Base-by-base conservation (phyloP, 1,140 invertebrate species). In the Brachionus rubens region DNA sequence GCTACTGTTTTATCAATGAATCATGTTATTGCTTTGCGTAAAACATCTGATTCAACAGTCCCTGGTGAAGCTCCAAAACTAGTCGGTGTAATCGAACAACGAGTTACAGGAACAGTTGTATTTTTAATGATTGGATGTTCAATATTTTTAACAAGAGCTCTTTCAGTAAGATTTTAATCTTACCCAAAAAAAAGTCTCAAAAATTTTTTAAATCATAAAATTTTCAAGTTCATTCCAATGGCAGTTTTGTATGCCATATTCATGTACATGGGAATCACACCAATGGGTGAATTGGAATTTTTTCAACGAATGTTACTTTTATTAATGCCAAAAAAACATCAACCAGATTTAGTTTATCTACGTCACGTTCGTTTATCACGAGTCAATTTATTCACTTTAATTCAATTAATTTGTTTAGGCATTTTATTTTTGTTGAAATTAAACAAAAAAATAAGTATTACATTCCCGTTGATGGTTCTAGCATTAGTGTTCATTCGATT, bases 311-410 rank as follows among this genome's bases (percentile, higher is more conserved):
- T 98, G 40, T 83, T 95, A 24, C 93, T 98, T 43, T 90, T 98
- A 87, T 91, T 99, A 76, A 99, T 98, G 94, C 96, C 96, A 14
- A 90, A 91, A 79, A 99, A 99, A 83, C 98, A 99, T 85, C 96
- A 99, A 83, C 96, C 96, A 0, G 95, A 98, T 84, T 94, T 94
- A 82, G 93, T 95, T 89, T 99, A 96, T 85, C 88, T 99, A 47
- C 89, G 96, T 83, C 80, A 85, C 77, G 95, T 99, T 16, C 93
- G 92, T 50, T 89, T 96, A 14, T 90, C 89, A 77, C 88, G 92
- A 75, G 95, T 99, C 12, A 96, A 99, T 83, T 79, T 98, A 76
- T 99, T 98, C 82, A 99, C 96, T 16, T 78, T 89, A 0, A 94
- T 98, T 77, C 96, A 99, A 86, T 80, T 99, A 75, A 84, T 90